These are phyloP conservation scores for Andrena cerasifolii DNA, from an alignment of 1,140 invertebrate species.

Conservation along the genomic window DNA sequence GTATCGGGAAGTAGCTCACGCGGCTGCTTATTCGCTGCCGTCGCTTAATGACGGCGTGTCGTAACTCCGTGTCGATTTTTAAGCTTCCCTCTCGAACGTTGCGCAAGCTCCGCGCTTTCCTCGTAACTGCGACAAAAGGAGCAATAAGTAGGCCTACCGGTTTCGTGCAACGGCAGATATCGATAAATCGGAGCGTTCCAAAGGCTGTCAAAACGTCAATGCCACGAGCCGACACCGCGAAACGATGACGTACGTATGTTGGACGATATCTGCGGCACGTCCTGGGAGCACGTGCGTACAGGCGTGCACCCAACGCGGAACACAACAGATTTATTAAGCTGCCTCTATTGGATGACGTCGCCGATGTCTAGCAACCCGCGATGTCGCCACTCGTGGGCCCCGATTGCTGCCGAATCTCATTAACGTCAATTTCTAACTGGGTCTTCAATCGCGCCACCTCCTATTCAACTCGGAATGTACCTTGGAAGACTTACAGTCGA, in stretches of 20 bases:
- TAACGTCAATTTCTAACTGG: background rate
- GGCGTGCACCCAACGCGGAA: background rate
- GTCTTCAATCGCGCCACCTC: background rate
- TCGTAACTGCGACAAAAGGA: no score
- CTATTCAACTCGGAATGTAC: background rate
- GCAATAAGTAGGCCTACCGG: background rate
- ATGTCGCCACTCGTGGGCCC: background rate
- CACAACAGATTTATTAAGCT: constrained; percentile 25
- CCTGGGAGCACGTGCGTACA: background rate
- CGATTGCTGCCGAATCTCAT: background rate
- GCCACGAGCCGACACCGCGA: background rate
- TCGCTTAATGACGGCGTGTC: no score
- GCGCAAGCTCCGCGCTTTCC: no score
- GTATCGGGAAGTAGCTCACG: background rate
- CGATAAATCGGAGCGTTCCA: background rate
- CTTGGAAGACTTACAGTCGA: no score
- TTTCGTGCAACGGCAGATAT: background rate
- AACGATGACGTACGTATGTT: background rate
- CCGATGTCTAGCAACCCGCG: background rate
- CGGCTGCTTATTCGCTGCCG: background rate
- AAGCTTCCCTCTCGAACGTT: no score
- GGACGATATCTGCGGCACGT: background rate
- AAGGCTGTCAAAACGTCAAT: background rate
- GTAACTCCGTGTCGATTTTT: no score
- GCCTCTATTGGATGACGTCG: background rate